These are phyloP conservation scores for Delia radicum DNA, from an alignment of 1,140 invertebrate species.

Conservation along the genomic window DNA sequence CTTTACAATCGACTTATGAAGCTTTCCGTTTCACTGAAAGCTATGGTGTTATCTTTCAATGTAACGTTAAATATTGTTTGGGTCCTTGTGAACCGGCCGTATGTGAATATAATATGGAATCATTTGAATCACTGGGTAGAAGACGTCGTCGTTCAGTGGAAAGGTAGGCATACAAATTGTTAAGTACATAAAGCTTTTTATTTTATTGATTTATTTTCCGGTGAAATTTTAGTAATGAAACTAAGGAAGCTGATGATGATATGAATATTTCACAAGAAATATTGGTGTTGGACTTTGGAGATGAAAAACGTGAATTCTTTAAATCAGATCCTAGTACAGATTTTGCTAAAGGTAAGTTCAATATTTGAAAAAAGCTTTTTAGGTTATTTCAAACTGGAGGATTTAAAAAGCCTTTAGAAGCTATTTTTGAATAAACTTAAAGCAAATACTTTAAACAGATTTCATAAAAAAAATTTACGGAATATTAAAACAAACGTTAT, in stretches of 20 bases:
- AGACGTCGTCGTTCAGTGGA: conserved; percentile 76
- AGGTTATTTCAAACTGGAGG: background rate
- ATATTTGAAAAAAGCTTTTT: background rate
- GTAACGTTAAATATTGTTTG: conserved; percentile 94
- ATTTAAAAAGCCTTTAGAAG: background rate
- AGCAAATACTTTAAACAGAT: no score
- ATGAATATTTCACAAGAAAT: conserved; percentile 95
- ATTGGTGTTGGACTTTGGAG: conserved; percentile 85
- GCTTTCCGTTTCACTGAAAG: conserved; percentile 95
- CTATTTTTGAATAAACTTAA: background rate
- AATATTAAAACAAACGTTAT: no score
- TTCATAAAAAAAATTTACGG: no score
- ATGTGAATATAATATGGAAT: conserved; percentile 85
- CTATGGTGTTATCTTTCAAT: conserved; percentile 95
- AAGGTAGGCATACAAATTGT: conserved; percentile 43
- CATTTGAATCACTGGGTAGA: conserved; percentile 86
- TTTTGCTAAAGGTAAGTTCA: conserved; percentile 66
- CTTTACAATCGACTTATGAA: conserved; percentile 88
- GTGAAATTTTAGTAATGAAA: conserved; percentile 57
- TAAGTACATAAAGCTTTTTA: background rate
- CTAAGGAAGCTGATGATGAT: conserved; percentile 74
- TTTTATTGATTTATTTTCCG: conserved; percentile 12
- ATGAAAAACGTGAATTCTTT: conserved; percentile 81
- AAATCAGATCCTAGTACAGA: conserved; percentile 77
- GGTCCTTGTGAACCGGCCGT: conserved; percentile 90